Evolutionary conservation across 2,888 invertebrate genomes (phyloP), one percentile per base, ranked within the genome.

Genomic region (Gryllus longicercus): DNA sequence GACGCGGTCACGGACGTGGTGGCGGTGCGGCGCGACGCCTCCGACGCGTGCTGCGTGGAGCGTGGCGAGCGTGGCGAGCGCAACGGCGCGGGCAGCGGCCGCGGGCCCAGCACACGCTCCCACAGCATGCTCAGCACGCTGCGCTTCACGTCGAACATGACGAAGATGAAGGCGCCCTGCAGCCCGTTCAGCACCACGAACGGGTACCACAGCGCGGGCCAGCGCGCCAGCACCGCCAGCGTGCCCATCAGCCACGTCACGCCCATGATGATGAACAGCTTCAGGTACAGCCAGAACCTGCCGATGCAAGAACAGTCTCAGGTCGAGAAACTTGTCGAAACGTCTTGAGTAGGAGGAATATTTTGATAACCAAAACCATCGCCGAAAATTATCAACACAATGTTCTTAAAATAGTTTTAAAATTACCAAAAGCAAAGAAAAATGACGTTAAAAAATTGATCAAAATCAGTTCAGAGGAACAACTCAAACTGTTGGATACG

Each of bases 161-260:
- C 77, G 82, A 87, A 86, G 78, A 89, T 87, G 82, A 88, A 87
- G 11, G 87, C 85, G 1, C 89, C 89, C 83, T 89, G 88, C 4
- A 88, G 85, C 3, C 87, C 86, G 83, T 88, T 89, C 80, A 89
- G 84, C 14, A 87, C 81, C 3, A 88, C 87, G 84, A 88, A 89
- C 3, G 87, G 84, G 83, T 88, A 89, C 87, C 88, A 87, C 49
- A 88, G 84, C 1, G 84, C 84, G 16, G 84, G 81, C 38, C 85
- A 82, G 8, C 85, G 84, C 1, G 85, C 82, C 10, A 87, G 83
- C 2, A 85, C 85, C 0, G 88, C 88, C 4, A 88, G 77, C 82
- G 88, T 86, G 1, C 87, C 88, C 18, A 87, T 85, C 8, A 87
- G 83, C 89, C 89, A 89, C 0, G 88, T 87, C 11, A 88, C 83